Conservation (phyloP, 2,888 invertebrate species). For the Prenolepis imparis region DNA sequence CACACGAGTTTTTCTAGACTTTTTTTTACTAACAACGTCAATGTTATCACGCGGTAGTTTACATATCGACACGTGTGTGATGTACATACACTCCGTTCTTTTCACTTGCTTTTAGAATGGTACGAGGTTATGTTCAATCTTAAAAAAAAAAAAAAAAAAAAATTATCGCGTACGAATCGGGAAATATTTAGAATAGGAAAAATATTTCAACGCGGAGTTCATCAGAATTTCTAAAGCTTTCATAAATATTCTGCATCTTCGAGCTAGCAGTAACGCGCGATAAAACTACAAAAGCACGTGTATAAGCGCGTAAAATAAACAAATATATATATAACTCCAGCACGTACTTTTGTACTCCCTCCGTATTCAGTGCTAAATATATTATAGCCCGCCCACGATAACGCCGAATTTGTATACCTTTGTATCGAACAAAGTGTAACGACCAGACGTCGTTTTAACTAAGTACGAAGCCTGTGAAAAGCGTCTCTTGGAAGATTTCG, state of each 20-base stretch:
- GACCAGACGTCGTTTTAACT: not conserved
- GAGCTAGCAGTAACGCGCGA: not conserved
- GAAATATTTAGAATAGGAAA: not conserved
- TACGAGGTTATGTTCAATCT: not conserved
- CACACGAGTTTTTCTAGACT: slow-evolving; percentile 16
- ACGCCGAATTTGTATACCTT: not conserved
- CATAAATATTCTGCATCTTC: not conserved
- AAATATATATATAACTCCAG: not conserved
- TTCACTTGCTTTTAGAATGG: not conserved
- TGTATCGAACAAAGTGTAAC: not conserved
- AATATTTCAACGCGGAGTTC: not conserved
- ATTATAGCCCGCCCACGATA: not conserved
- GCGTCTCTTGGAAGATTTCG: slow-evolving; percentile 15
- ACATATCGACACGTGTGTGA: slow-evolving; percentile 25
- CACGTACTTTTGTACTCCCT: not conserved
- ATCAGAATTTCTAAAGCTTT: not conserved
- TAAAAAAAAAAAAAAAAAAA: not conserved
- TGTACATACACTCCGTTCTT: not conserved
- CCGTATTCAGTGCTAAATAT: slow-evolving; percentile 1
- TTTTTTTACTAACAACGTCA: slow-evolving; percentile 18
- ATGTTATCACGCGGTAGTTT: slow-evolving; percentile 27
- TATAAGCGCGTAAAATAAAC: slow-evolving; percentile 33
- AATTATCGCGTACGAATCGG: not conserved
- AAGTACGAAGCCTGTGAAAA: not conserved
- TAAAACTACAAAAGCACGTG: slow-evolving; percentile 18